These are phyloP conservation scores for Geotrypetes seraphini DNA, from an alignment of 2,797 vertebrate genomes.

Conservation along the genomic window DNA sequence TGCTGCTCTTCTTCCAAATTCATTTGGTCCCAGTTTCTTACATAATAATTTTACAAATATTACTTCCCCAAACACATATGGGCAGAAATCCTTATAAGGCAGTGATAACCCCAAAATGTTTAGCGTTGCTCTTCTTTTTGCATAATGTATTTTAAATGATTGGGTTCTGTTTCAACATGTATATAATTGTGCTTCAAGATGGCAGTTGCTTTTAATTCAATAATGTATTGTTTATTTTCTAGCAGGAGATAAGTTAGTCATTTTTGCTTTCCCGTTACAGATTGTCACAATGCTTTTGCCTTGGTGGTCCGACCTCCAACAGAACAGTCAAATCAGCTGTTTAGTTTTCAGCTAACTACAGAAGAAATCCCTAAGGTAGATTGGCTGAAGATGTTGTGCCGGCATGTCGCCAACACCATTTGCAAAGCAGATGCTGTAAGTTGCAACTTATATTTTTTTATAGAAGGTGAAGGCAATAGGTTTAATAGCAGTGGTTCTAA, in stretches of 20 bases:
- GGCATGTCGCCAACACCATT: constrained; percentile 93
- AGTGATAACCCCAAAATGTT: too few species aligned
- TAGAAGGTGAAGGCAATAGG: too few species aligned
- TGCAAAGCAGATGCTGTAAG: constrained; percentile 92
- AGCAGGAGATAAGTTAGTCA: too few species aligned
- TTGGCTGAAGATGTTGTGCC: constrained; percentile 83
- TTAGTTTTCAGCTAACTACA: constrained; percentile 85
- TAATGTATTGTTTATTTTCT: too few species aligned
- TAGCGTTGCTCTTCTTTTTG: too few species aligned
- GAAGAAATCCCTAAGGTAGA: constrained; percentile 78
- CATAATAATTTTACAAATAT: neutral
- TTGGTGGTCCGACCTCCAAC: constrained; percentile 89
- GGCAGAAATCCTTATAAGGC: too few species aligned
- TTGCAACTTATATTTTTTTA: too few species aligned
- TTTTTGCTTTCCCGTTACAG: constrained; percentile 40
- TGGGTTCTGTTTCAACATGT: too few species aligned
- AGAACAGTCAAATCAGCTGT: constrained; percentile 84
- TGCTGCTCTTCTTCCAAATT: neutral
- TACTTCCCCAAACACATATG: neutral
- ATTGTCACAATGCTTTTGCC: constrained; percentile 88
- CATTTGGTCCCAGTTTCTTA: neutral
- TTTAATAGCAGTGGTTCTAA: too few species aligned
- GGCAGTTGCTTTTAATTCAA: too few species aligned
- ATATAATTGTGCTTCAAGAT: too few species aligned
- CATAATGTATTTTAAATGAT: too few species aligned